A percentile compares a stretch with the other conserved stretches of the same genome.
phyloP scores from a whole-genome alignment of 2,888 invertebrate genomes.

The Thysanoteuthis rhombus region DNA sequence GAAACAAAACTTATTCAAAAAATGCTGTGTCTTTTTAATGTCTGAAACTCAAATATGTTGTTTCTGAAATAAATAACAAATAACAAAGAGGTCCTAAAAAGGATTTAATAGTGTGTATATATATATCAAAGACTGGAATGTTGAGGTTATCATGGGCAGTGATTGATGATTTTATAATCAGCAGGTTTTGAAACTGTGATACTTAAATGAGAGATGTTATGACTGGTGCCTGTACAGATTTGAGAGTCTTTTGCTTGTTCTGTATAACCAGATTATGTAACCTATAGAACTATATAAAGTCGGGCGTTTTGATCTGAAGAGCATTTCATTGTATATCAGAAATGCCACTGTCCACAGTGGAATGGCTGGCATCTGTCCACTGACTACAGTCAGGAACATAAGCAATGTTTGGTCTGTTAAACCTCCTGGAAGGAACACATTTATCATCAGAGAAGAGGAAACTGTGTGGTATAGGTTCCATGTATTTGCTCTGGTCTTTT shows the following conservation, averaged over 20 bases:
- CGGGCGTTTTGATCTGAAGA: neutral
- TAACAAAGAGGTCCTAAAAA: neutral
- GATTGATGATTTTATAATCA: neutral
- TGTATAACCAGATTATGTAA: conserved; percentile 12
- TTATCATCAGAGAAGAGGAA: neutral
- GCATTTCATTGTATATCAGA: neutral
- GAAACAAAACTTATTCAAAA: neutral
- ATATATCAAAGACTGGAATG: neutral
- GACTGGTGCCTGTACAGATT: neutral
- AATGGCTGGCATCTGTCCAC: conserved; percentile 12
- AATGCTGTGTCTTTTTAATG: neutral
- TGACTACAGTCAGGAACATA: neutral
- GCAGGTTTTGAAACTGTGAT: neutral
- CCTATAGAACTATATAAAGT: neutral
- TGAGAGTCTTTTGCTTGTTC: neutral
- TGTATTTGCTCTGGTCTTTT: conserved; percentile 12
- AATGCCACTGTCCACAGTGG: neutral
- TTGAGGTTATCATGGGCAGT: neutral
- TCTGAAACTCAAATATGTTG: neutral
- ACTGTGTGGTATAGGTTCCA: neutral
- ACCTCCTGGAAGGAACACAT: conserved; percentile 12
- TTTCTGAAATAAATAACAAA: neutral
- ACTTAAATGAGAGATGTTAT: neutral
- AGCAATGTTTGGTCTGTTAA: neutral
- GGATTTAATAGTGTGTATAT: neutral